phyloP scores from a whole-genome alignment of 2,888 invertebrate species.

The Chelonus formosanus region DNA sequence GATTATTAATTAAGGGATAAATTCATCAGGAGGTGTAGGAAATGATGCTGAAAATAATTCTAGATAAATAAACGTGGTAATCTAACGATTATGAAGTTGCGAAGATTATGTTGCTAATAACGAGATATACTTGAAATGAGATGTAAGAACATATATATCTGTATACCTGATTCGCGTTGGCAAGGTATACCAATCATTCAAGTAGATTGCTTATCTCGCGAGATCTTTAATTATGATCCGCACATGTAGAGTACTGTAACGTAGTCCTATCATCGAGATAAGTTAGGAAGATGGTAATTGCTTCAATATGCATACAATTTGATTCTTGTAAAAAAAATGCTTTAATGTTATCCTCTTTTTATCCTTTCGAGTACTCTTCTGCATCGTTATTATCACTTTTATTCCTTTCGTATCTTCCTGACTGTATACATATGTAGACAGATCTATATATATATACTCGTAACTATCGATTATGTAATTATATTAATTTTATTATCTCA shows the following conservation, averaged over 20 bases:
- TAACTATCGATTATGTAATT: conserved; percentile 13
- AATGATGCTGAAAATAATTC: too few species aligned
- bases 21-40: too few species aligned
- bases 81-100: too few species aligned
- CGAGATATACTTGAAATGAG: background rate
- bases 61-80: too few species aligned
- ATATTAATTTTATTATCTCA: conserved; percentile 18
- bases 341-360: too few species aligned
- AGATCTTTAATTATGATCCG: conserved; percentile 31
- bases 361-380: background rate
- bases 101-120: background rate
- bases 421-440: background rate
- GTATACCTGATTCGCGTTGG: background rate
- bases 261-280: too few species aligned
- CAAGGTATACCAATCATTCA: conserved; percentile 14
- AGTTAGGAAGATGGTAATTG: too few species aligned
- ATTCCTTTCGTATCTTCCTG: background rate
- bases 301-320: too few species aligned
- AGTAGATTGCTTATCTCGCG: conserved; percentile 26
- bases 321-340: too few species aligned
- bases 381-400: background rate
- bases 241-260: too few species aligned
- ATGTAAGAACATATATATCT: conserved; percentile 4
- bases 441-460: background rate
- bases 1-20: too few species aligned